Evolutionary conservation across 2,113 vertebrate species (phyloP).

Genomic region (Oxyura jamaicensis): DNA sequence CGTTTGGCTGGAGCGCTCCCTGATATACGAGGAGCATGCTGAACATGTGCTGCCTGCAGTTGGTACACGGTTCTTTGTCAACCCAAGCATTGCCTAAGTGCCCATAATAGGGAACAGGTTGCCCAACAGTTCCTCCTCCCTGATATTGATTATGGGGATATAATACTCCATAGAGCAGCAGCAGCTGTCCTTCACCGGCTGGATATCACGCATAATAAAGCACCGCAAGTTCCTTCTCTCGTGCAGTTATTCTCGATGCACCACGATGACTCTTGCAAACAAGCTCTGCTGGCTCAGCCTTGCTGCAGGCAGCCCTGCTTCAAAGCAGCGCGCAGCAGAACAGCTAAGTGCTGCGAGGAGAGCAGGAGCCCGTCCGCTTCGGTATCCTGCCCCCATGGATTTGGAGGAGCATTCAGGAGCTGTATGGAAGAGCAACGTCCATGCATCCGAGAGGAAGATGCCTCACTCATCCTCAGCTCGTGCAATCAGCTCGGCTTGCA

Average conservation of each 20-base stretch:
- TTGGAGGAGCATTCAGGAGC: neutral
- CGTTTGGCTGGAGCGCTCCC: conserved; percentile 34
- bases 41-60: conserved; percentile 67
- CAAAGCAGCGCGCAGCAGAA: neutral
- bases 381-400: neutral
- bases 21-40: conserved; percentile 47
- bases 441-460: neutral
- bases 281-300: conserved; percentile 6
- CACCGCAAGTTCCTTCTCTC: conserved; percentile 27
- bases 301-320: neutral
- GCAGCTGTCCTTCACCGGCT: conserved; percentile 59
- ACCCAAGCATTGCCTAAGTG: conserved; percentile 64
- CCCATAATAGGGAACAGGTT: conserved; percentile 67
- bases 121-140: conserved; percentile 61
- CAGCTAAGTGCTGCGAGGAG: fast-evolving
- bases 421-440: neutral
- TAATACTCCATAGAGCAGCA: conserved; percentile 13
- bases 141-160: conserved; percentile 44
- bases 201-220: conserved; percentile 49
- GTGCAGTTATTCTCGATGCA: neutral
- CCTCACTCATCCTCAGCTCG: neutral
- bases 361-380: fast-evolving
- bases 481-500: fast-evolving
- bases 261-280: neutral
- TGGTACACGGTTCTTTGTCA: conserved; percentile 57